Base-by-base conservation (phyloP, 2,113 vertebrate species). In the Phalacrocorax brasilianus region DNA sequence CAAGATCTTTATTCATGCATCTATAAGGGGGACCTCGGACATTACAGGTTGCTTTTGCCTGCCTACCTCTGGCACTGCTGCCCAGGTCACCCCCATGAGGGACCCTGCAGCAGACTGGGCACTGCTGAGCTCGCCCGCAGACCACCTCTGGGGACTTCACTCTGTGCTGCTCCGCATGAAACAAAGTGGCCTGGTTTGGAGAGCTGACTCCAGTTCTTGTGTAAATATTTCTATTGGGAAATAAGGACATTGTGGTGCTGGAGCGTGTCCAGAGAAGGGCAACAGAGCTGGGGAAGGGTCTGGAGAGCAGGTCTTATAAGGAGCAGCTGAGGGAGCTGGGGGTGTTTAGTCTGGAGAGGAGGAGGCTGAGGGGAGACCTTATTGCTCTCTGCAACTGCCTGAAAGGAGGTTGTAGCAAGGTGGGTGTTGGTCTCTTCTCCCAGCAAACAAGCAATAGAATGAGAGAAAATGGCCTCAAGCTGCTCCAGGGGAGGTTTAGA, bases 41-140 rank as follows among this genome's bases (percentile, higher is more conserved):
- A 42, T 72, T 58, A 50, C 42, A 18, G n/a, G n/a, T 45, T 40
- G 47, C 32, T 62, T 81, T 52, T 76, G 33, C 23, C 40, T 40
- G 74, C 38, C 10, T 47, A 5, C 17, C 2, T 63, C 38, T 58
- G 81, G 73, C 19, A 4, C 44, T 53, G 38, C 23, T 70, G 49
- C 66, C 61, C 22, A 19, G 38, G 28, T 30, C 33, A 47, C 18
- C 70, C 14, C 18, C 10, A 2, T 4, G 42, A 52, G 32, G 11
- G 16, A 18, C 44, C 45, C 14, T 17, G 2, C 56, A 30, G 30
- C 45, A 30, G 45, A 20, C 9, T 0, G 1, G 72, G 28, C 55
- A 24, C 42, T 0, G 2, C 49, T 33, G 67, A 35, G 61, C 71
- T 75, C 0, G 0, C 45, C 30, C 1, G 0, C 15, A 33, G 50